Conservation (phyloP, 2,888 invertebrate genomes). For the Malthinus flaveolus region DNA sequence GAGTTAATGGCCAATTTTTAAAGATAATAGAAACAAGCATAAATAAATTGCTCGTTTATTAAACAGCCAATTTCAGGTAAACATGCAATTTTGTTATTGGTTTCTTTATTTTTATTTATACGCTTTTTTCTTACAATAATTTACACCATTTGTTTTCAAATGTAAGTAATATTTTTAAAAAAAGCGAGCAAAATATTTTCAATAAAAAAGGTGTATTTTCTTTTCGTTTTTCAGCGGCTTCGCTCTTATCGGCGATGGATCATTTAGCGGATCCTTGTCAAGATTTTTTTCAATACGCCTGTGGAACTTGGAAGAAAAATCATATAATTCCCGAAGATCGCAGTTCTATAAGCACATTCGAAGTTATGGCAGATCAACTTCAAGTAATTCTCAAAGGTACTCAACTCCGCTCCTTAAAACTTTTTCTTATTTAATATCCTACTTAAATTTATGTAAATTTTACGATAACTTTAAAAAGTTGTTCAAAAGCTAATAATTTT, state of each 20-base stretch:
- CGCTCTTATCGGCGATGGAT: constrained; percentile 81
- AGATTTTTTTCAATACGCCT: constrained; percentile 86
- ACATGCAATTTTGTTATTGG: too few species aligned
- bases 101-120: too few species aligned
- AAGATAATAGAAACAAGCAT: too few species aligned
- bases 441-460: not conserved
- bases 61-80: too few species aligned
- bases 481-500: too few species aligned
- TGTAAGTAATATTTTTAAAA: too few species aligned
- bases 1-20: too few species aligned
- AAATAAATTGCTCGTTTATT: too few species aligned
- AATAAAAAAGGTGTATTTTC: not conserved
- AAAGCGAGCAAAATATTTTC: too few species aligned
- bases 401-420: too few species aligned
- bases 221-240: constrained; percentile 64
- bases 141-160: too few species aligned
- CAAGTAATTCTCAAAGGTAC: constrained; percentile 74
- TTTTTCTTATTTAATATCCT: not conserved
- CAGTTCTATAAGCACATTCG: constrained; percentile 82
- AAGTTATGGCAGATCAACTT: constrained; percentile 81
- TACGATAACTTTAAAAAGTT: not conserved
- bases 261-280: constrained; percentile 75
- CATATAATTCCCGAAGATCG: constrained; percentile 86
- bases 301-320: constrained; percentile 84
- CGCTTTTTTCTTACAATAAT: too few species aligned